Base-by-base conservation (phyloP, 2,797 vertebrate species). In the Thalassophryne amazonica region DNA sequence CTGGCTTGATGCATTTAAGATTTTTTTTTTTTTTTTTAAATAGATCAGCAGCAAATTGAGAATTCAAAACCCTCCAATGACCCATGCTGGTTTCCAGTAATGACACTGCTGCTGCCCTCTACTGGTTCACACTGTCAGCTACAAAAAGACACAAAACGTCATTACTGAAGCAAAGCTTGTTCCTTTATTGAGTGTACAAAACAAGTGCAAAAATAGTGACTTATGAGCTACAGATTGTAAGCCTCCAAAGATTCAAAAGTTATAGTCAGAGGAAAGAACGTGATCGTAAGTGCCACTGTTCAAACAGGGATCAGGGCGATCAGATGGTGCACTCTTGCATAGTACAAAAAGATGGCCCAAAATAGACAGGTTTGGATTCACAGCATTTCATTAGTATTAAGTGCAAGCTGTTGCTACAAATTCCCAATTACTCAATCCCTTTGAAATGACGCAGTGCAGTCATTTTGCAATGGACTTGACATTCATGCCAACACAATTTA, bases 151-250 rank as follows among this genome's bases (percentile, higher is more conserved):
- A 16, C 2, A 7, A 38, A 16, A 24, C 6, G 5, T n/a, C n/a
- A 46, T 33, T 22, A 16, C 47, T 80, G 66, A 71, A 83, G 84
- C 86, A 82, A 90, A 90, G 85, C 86, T 78, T 53, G 64, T 80
- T 86, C 57, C 81, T 85, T 91, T 89, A 89, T 90, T 89, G 85
- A 85, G 89, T 91, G 85, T 91, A 91, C 86, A 91, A 91, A 90
- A 86, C 82, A 88, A 85, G 85, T 88, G 86, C 83, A 89, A 85
- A 89, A 90, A 88, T 85, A 86, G 86, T 81, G 74, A 84, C 88
- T 87, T 83, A 64, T 74, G 78, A 85, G 83, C 86, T 85, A 88
- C 76, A 78, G 69, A 84, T 72, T 86, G 77, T 73, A 78, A 49
- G 59, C 78, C 67, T 76, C 73, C 73, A n/a, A n/a, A n/a, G n/a